Conservation (phyloP, 2,113 vertebrate genomes). For the Promerops cafer region DNA sequence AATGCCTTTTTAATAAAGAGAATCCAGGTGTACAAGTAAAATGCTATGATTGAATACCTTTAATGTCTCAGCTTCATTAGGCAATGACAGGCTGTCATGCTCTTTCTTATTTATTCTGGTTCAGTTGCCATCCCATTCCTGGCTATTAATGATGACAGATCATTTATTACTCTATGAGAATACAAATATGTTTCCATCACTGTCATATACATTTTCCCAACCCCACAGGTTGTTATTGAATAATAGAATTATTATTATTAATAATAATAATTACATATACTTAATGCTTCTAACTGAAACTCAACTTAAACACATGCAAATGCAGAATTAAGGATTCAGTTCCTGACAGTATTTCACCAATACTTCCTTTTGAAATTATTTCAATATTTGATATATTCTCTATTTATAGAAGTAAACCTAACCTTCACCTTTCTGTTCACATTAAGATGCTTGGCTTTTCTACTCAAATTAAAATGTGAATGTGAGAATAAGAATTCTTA, state of each 20-base stretch:
- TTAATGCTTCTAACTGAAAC: not conserved
- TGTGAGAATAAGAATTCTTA: not conserved
- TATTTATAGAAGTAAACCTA: not conserved
- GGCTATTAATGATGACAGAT: constrained; percentile 49
- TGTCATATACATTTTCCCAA: not conserved
- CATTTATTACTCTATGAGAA: constrained; percentile 46
- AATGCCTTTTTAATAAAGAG: constrained; percentile 64
- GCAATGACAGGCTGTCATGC: not conserved
- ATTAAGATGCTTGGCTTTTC: not conserved
- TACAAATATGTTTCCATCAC: constrained; percentile 16
- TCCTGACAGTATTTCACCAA: not conserved
- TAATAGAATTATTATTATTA: not conserved
- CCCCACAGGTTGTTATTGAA: not conserved
- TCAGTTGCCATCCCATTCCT: constrained; percentile 34
- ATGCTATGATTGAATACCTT: constrained; percentile 29
- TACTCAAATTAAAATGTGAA: not conserved
- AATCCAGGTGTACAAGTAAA: constrained; percentile 45
- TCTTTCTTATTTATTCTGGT: constrained; percentile 33
- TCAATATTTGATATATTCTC: not conserved
- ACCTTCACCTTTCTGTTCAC: not conserved
- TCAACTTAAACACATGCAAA: not conserved
- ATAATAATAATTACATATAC: not conserved
- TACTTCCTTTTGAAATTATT: not conserved
- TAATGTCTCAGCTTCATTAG: constrained; percentile 51
- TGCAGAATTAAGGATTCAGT: not conserved